Conservation (phyloP, 1,140 invertebrate species). For the Eumaeus atala region DNA sequence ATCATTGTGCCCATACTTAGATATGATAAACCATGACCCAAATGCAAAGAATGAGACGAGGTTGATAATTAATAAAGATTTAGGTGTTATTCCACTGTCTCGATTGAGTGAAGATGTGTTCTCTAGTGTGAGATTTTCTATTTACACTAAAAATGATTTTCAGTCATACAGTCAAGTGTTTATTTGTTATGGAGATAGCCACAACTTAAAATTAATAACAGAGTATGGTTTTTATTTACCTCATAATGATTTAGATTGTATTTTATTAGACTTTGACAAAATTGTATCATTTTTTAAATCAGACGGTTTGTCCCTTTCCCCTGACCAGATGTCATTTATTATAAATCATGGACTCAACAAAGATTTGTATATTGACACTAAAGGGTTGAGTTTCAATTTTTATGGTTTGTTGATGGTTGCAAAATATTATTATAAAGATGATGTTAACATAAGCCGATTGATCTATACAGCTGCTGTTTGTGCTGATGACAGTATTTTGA, state of each 20-base stretch:
- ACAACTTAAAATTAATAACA: conserved; percentile 80
- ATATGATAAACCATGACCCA: conserved; percentile 83
- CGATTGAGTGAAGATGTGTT: conserved; percentile 49
- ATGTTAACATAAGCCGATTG: conserved; percentile 51
- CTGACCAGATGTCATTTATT: conserved; percentile 67
- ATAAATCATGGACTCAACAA: conserved; percentile 65
- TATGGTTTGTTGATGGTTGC: conserved; percentile 60
- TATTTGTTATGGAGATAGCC: conserved; percentile 84
- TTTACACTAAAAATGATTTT: conserved; percentile 76
- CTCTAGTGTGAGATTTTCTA: conserved; percentile 64
- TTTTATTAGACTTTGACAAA: conserved; percentile 69
- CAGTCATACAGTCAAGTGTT: conserved; percentile 78
- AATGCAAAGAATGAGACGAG: conserved; percentile 74
- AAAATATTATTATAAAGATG: conserved; percentile 54
- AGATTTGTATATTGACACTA: conserved; percentile 72
- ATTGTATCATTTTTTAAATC: conserved; percentile 49
- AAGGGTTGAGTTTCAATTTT: conserved; percentile 76
- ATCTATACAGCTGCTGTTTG: conserved; percentile 60
- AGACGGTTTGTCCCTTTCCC: conserved; percentile 39
- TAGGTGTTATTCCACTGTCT: conserved; percentile 64
- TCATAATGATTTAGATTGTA: conserved; percentile 77
- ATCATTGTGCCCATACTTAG: conserved; percentile 85
- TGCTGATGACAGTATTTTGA: conserved; percentile 48
- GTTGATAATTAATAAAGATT: conserved; percentile 55
- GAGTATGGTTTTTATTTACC: conserved; percentile 84